Base-by-base conservation (phyloP, 2,888 invertebrate species). In the Pollenia angustigena region DNA sequence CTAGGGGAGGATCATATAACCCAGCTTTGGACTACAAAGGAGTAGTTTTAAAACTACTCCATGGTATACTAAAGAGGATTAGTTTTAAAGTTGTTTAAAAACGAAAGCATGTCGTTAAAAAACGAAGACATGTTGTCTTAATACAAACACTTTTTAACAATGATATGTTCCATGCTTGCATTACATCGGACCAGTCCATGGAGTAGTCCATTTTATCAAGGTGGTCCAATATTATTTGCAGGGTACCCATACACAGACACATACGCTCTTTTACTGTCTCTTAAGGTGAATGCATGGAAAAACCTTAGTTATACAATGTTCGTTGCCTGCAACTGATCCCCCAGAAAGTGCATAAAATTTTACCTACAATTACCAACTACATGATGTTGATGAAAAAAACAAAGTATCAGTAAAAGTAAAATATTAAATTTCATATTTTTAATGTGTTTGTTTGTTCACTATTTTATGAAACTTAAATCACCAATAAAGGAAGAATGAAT, bases 361-460 rank as follows among this genome's bases (percentile, higher is more conserved):
- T 68, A 66, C 54, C 48, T 68, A 16, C 48, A 68, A 16, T 18
- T 42, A 76, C 40, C 2, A 52, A 23, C 32, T 16, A 7, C 56
- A 52, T 3, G 46, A 54, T n/a, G 14, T 11, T 12, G n/a, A 60
- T n/a, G 58, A 50, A 48, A 71, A 18, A 10, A 52, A 54, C 14
- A 46, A 44, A 12, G 40, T 14, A 23, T n/a, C 8, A 48, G n/a
- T 74, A 32, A 42, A 60, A 42, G 48, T 52, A 69, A 75, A 85
- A 78, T 85, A 74, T 81, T 78, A 78, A 72, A 78, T 85, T 85
- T 85, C 72, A 81, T 85, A 62, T 66, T 60, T 81, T 78, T 18
- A 74, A 40, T 69, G 16, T 32, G 4, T 32, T 32, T 32, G 4
- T 32, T 32, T 23, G 3, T 54, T 69, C 56, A 52, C 14, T 7